Conservation (phyloP, 2,888 invertebrate species). For the Alcis repandata region DNA sequence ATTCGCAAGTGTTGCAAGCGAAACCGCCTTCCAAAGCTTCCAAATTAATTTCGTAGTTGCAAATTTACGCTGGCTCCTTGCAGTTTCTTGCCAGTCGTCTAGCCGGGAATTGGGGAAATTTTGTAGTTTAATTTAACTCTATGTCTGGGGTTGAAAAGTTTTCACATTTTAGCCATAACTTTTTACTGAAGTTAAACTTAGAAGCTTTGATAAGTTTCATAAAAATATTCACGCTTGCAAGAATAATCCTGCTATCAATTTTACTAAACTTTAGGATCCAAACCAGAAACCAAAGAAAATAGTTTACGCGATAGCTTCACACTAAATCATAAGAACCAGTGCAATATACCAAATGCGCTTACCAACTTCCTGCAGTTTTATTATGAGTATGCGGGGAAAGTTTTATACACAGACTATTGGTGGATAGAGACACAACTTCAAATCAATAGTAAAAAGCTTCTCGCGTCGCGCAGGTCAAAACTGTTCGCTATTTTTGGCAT, state of each 20-base stretch:
- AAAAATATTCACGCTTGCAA: background rate
- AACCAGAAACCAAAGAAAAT: constrained; percentile 11
- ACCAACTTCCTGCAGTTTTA: constrained; percentile 30
- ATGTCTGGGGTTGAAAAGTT: constrained; percentile 29
- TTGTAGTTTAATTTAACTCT: constrained; percentile 46
- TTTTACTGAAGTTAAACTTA: background rate
- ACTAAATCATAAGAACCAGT: constrained; percentile 20
- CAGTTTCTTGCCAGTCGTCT: constrained; percentile 50
- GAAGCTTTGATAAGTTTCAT: background rate
- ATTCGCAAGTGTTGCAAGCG: constrained; percentile 60
- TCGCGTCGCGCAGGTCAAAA: too few species aligned
- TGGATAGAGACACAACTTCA: background rate
- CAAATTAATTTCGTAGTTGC: constrained; percentile 75
- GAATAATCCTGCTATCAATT: background rate
- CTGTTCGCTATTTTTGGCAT: too few species aligned
- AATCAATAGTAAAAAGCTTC: background rate
- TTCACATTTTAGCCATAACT: constrained; percentile 12
- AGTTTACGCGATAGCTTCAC: constrained; percentile 19
- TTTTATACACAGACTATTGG: constrained; percentile 56
- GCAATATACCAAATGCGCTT: constrained; percentile 30
- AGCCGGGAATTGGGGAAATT: constrained; percentile 62
- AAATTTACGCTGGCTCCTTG: constrained; percentile 69
- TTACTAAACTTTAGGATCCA: background rate
- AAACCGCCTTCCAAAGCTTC: constrained; percentile 63
- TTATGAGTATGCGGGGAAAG: constrained; percentile 37